Evolutionary conservation across 1,140 invertebrate species (phyloP), one percentile per base, ranked within the genome.

Genomic region (Drosophila orena): DNA sequence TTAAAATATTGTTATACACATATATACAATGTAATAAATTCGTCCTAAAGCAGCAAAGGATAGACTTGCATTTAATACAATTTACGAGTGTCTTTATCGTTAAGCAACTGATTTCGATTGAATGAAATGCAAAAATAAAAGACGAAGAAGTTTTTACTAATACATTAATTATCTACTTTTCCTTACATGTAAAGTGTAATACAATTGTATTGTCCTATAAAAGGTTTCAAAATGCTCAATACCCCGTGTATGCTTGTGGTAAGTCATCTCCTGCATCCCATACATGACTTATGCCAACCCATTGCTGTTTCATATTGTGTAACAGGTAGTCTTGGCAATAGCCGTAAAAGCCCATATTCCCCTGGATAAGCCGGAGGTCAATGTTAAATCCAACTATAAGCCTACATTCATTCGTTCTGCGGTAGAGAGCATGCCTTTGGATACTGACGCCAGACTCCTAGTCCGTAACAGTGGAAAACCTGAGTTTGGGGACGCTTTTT

Each of bases 381-480:
- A 91, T 53, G 17, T 62, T 50, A 50, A 58, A 1, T 50, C 64
- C 20, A 60, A 34, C 12, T 68, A 77, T 12, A 85, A 85, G n/a
- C 93, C 92, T 15, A 76, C 73, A 12, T 95, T 94, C 71, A 92
- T 93, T 66, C 92, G 95, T 22, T 90, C 91, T 15, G 93, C 94
- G 0, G 94, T 95, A 4, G 95, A 95, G 84, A 94, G 93, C 43
- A 85, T 91, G 4, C 93, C 93, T 4, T 70, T 74, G 37, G 62
- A 84, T 27, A 75, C 78, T 20, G 59, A 93, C 5, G 5, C 55
- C 1, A 55, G 14, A 5, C 55, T 58, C 14, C 53, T 84, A 11
- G 76, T 81, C 34, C 73, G 79, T 3, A 81, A 79, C 15, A 85
- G 73, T n/a, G 44, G 77, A 4, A 62, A 69, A 6, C 66, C 85